Conservation (phyloP, 2,113 vertebrate species). For the Nesospiza acunhae region DNA sequence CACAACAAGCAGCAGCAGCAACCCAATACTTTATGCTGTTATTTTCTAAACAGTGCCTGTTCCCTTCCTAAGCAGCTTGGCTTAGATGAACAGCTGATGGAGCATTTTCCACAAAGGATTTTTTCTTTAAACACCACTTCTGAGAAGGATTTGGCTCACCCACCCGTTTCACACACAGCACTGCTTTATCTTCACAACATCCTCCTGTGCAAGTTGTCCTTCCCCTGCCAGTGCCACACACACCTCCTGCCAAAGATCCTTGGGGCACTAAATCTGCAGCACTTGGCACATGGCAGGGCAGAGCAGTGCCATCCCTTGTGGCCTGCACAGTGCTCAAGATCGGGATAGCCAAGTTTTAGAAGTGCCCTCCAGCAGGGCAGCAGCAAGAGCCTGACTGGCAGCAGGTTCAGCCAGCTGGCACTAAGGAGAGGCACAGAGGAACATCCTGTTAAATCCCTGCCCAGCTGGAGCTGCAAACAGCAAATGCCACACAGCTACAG, state of each 20-base stretch:
- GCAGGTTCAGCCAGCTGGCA: not conserved
- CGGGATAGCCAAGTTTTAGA: not conserved
- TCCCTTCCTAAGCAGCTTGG: conserved; percentile 5
- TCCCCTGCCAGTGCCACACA: not conserved
- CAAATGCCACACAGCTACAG: not conserved
- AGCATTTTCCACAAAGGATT: conserved; percentile 21
- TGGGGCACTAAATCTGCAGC: not conserved
- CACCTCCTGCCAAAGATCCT: not conserved
- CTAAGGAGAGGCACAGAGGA: not conserved
- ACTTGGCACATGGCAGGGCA: not conserved
- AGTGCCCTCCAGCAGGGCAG: not conserved
- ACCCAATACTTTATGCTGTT: accelerated
- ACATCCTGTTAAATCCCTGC: not conserved
- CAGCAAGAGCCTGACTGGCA: not conserved
- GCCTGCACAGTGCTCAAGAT: not conserved
- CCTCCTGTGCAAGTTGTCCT: not conserved
- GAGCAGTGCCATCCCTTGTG: not conserved
- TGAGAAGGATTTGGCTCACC: not conserved
- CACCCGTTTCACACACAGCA: not conserved
- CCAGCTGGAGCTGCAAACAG: not conserved
- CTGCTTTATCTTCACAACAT: not conserved
- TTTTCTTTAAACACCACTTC: not conserved
- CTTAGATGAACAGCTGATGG: conserved; percentile 2
- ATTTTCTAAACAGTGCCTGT: not conserved
- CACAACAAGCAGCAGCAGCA: not conserved